A percentile compares a stretch with the other conserved stretches of the same genome.
These are phyloP conservation scores for Drosophila antonietae DNA, from an alignment of 2,888 invertebrate species.

Conservation along the genomic window DNA sequence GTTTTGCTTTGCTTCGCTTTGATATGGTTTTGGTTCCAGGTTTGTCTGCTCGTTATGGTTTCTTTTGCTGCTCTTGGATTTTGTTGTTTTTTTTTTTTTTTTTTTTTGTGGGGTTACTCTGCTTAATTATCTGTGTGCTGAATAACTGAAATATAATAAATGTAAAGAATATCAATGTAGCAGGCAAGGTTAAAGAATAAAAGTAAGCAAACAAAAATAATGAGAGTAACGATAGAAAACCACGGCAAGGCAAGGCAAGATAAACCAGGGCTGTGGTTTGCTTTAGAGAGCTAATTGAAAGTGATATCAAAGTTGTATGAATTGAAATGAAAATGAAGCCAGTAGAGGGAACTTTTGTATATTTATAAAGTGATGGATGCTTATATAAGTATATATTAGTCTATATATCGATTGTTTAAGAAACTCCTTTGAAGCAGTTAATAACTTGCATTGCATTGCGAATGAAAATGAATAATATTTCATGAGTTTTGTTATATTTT, in stretches of 20 bases:
- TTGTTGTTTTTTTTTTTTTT: neutral
- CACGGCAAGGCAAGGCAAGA: neutral
- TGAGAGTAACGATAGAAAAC: neutral
- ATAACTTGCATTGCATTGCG: neutral
- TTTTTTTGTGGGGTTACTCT: constrained; percentile 21
- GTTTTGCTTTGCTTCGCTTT: constrained; percentile 21
- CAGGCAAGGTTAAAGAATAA: neutral
- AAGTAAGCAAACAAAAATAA: neutral
- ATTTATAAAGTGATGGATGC: no score
- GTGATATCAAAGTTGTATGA: neutral
- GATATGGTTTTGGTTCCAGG: constrained; percentile 20
- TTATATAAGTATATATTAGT: neutral
- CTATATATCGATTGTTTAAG: neutral
- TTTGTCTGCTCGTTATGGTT: constrained; percentile 8
- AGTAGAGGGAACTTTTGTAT: neutral
- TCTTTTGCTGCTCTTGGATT: neutral
- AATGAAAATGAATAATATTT: no score
- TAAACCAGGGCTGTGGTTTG: neutral
- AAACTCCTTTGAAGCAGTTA: neutral
- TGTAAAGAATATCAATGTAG: neutral
- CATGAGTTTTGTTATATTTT: no score
- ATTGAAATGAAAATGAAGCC: neutral
- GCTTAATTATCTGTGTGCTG: constrained; percentile 43
- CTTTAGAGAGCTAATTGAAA: neutral
- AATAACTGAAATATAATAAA: constrained; percentile 39